Conservation (phyloP, 2,113 vertebrate genomes). For the Guaruba guarouba region DNA sequence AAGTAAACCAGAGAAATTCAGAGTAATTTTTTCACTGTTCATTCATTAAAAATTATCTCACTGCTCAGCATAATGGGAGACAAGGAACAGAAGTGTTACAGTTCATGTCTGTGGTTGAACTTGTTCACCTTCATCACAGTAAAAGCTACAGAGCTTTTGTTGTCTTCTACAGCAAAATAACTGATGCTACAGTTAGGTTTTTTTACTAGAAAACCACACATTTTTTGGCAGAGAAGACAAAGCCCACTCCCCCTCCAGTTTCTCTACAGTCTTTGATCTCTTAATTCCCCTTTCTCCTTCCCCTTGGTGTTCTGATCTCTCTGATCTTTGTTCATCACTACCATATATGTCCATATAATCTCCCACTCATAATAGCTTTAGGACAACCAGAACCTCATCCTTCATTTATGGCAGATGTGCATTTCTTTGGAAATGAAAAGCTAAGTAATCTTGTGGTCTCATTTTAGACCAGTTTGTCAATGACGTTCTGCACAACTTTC, state of each 20-base stretch:
- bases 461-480: background rate
- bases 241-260: constrained; percentile 34
- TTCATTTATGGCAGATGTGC: background rate
- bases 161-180: background rate
- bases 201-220: background rate
- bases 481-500: background rate
- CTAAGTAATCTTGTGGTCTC: background rate
- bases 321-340: constrained; percentile 12
- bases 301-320: constrained; percentile 33
- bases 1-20: background rate
- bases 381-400: background rate
- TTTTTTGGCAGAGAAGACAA: constrained; percentile 53
- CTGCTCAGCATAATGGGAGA: background rate
- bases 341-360: background rate
- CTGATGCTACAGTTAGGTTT: background rate
- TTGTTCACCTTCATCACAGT: background rate
- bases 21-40: background rate
- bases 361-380: background rate
- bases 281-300: constrained; percentile 34
- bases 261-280: constrained; percentile 38
- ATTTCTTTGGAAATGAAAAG: background rate
- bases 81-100: background rate
- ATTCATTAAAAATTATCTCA: background rate
- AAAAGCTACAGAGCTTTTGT: background rate
- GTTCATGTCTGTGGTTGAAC: background rate